A percentile compares a stretch with the other conserved stretches of the same genome.
phyloP scores from a whole-genome alignment of 2,888 invertebrate genomes.

The Didymodactylos carnosus region DNA sequence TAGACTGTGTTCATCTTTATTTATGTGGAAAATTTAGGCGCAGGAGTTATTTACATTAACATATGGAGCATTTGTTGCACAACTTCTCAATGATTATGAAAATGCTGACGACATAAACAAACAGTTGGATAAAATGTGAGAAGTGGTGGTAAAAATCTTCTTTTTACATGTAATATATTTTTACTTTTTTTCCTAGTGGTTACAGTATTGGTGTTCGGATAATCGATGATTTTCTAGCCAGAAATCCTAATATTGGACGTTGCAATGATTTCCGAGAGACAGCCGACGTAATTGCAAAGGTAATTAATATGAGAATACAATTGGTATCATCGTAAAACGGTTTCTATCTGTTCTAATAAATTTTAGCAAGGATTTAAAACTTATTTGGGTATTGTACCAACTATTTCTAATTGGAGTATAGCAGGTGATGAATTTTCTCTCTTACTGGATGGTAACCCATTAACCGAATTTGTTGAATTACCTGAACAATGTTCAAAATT shows the following conservation, averaged over 20 bases:
- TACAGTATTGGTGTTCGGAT: conserved; percentile 93
- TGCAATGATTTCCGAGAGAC: conserved; percentile 90
- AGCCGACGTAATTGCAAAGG: conserved; percentile 49
- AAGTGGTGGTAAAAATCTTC: conserved; percentile 3
- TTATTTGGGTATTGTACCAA: conserved; percentile 73
- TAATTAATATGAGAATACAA: conserved; percentile 15
- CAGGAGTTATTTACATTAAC: conserved; percentile 87
- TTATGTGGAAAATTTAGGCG: conserved; percentile 36
- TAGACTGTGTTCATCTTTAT: no score
- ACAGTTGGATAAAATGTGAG: conserved; percentile 41
- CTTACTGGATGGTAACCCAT: conserved; percentile 75
- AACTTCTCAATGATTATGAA: conserved; percentile 84
- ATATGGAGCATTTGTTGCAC: conserved; percentile 87
- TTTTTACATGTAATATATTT: conserved; percentile 7
- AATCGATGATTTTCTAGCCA: conserved; percentile 87
- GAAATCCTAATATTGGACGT: conserved; percentile 58
- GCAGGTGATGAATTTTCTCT: conserved; percentile 88
- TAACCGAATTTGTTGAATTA: conserved; percentile 88
- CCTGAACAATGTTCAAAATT: conserved; percentile 53
- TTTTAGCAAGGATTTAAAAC: conserved; percentile 47
- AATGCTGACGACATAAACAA: conserved; percentile 92
- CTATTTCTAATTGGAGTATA: conserved; percentile 77
- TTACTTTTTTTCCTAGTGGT: conserved; percentile 50
- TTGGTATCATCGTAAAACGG: conserved; percentile 11
- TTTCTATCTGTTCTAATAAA: background rate